Percentiles rank a stretch among this genome's conserved stretches.
These are phyloP conservation scores for Lates japonicus DNA, from an alignment of 2,797 vertebrate genomes.

Conservation along the genomic window DNA sequence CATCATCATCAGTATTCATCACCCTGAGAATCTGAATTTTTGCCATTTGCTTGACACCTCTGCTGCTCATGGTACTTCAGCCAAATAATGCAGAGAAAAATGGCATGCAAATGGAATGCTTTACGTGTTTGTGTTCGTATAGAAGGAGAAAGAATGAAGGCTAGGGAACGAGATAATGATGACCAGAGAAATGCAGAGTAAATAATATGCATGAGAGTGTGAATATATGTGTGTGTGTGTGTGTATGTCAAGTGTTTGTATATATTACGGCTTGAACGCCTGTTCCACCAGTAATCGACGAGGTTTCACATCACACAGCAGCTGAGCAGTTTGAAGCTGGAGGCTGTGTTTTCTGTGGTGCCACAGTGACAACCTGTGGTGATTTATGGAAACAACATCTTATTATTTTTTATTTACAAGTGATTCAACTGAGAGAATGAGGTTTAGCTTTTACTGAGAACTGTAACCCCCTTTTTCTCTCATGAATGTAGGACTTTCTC, in stretches of 20 bases:
- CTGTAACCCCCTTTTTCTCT: background rate
- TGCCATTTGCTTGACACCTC: constrained; percentile 60
- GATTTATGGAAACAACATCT: constrained; percentile 30
- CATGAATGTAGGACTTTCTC: background rate
- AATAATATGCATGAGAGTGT: constrained; percentile 29
- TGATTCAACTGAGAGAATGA: background rate
- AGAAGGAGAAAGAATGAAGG: background rate
- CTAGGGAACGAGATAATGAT: constrained; percentile 15
- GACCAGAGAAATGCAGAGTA: constrained; percentile 1
- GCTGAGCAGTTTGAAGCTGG: background rate
- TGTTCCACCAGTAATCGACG: background rate
- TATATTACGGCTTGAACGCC: background rate
- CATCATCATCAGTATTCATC: constrained; percentile 68
- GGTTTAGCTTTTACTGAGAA: background rate
- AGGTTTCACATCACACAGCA: background rate
- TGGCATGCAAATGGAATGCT: constrained; percentile 32
- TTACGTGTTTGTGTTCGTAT: background rate
- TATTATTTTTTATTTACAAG: background rate
- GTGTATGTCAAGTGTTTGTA: constrained; percentile 1
- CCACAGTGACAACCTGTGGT: constrained; percentile 74
- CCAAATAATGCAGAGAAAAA: constrained; percentile 47
- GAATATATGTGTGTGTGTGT: background rate
- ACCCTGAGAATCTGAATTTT: constrained; percentile 49
- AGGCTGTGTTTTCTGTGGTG: constrained; percentile 9
- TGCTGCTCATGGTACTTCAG: constrained; percentile 52